Conservation (phyloP, 2,888 invertebrate species). For the Alsophila aescularia region DNA sequence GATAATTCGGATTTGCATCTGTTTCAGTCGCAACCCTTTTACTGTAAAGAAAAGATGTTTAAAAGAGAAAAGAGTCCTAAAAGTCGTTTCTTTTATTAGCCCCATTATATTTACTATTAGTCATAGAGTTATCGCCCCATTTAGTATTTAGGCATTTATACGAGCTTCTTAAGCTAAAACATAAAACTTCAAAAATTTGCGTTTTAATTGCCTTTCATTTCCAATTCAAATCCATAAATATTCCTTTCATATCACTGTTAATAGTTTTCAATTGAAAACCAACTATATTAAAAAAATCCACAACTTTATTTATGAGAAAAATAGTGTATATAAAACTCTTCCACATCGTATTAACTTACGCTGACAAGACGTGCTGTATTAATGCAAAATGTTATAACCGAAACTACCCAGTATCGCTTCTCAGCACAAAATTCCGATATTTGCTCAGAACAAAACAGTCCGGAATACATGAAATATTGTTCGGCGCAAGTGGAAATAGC, state of each 20-base stretch:
- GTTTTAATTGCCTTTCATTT: no score
- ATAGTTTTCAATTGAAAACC: no score
- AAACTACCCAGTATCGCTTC: conserved; percentile 31
- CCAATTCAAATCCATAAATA: no score
- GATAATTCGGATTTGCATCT: conserved; percentile 40
- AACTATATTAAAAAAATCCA: no score
- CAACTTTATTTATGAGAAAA: not conserved
- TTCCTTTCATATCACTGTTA: no score
- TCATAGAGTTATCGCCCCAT: conserved; percentile 20
- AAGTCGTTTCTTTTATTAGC: conserved; percentile 8
- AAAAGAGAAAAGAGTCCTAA: no score
- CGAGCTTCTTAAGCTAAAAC: no score
- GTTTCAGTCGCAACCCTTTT: conserved; percentile 32
- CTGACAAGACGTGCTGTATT: conserved; percentile 1
- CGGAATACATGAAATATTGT: conserved; percentile 45
- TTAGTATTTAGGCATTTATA: conserved; percentile 6
- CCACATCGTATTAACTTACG: not conserved
- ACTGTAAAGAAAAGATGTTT: conserved; percentile 23
- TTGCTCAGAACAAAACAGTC: conserved; percentile 48
- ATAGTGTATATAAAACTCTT: not conserved
- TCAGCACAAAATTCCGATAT: conserved; percentile 47
- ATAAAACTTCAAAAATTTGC: no score
- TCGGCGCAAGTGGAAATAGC: conserved; percentile 38
- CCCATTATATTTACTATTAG: no score
- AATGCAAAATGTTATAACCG: conserved; percentile 48